Percentiles rank a stretch among this genome's conserved stretches.
phyloP scores from a whole-genome alignment of 2,888 invertebrate species.

The Papilio elwesi region DNA sequence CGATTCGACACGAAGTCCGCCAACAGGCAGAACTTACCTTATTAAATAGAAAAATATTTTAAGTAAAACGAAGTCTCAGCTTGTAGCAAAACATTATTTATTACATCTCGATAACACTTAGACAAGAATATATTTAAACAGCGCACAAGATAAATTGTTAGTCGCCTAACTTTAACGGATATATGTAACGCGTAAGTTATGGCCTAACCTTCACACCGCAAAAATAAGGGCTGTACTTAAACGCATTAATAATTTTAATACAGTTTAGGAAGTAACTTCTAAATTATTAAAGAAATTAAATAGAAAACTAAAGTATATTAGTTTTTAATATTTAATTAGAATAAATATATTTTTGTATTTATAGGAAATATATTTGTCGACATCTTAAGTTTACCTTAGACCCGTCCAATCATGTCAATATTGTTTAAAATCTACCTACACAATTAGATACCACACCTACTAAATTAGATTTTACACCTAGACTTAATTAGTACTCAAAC shows the following conservation, averaged over 20 bases:
- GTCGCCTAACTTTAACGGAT: slow-evolving; percentile 15
- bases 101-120: slow-evolving; percentile 8
- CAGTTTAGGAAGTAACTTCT: neutral
- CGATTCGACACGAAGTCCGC: no score
- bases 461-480: no score
- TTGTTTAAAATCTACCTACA: no score
- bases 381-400: no score
- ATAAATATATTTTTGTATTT: no score
- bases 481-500: no score
- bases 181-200: slow-evolving; percentile 27
- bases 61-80: neutral
- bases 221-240: neutral
- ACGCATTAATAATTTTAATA: neutral
- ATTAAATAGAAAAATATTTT: neutral
- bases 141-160: slow-evolving; percentile 24
- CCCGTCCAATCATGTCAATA: no score
- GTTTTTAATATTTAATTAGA: no score
- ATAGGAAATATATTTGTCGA: no score
- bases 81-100: slow-evolving; percentile 2
- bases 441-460: no score
- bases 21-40: no score
- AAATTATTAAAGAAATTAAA: neutral
- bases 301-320: no score
- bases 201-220: slow-evolving; percentile 27
- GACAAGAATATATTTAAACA: slow-evolving; percentile 17